Conservation (phyloP, 2,113 vertebrate genomes). For the Engystomops pustulosus region DNA sequence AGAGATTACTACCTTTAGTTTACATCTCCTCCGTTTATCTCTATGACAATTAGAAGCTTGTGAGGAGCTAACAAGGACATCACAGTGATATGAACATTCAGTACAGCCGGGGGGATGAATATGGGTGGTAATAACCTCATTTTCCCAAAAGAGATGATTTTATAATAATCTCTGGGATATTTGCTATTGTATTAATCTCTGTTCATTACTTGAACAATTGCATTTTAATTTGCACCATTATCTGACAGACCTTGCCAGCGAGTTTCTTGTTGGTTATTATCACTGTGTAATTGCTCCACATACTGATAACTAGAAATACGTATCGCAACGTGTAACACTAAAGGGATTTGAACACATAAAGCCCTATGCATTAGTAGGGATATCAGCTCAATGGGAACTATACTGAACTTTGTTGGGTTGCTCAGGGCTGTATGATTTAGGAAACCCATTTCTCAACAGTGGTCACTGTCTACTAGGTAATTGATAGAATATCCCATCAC, state of each 20-base stretch:
- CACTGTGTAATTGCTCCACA: neutral
- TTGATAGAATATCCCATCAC: no score
- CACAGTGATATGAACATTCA: neutral
- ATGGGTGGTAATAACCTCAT: neutral
- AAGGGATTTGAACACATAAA: neutral
- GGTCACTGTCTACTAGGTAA: no score
- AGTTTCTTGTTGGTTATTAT: slow-evolving; percentile 10
- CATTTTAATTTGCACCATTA: slow-evolving; percentile 16
- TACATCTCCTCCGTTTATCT: no score
- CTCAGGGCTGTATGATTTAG: no score
- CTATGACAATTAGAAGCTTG: no score
- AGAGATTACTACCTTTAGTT: neutral
- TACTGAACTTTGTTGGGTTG: neutral
- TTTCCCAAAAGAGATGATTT: neutral
- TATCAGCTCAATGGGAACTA: neutral
- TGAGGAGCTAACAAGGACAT: neutral
- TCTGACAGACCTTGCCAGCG: slow-evolving; percentile 7
- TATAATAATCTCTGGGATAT: slow-evolving; percentile 12
- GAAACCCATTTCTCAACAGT: no score
- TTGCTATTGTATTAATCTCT: slow-evolving; percentile 27
- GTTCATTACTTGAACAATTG: slow-evolving; percentile 3
- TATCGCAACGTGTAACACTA: neutral
- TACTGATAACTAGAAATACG: neutral
- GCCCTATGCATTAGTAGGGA: neutral
- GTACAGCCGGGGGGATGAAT: neutral